Evolutionary conservation across 1,140 invertebrate genomes (phyloP).

Genomic region (Trichonephila clavata): DNA sequence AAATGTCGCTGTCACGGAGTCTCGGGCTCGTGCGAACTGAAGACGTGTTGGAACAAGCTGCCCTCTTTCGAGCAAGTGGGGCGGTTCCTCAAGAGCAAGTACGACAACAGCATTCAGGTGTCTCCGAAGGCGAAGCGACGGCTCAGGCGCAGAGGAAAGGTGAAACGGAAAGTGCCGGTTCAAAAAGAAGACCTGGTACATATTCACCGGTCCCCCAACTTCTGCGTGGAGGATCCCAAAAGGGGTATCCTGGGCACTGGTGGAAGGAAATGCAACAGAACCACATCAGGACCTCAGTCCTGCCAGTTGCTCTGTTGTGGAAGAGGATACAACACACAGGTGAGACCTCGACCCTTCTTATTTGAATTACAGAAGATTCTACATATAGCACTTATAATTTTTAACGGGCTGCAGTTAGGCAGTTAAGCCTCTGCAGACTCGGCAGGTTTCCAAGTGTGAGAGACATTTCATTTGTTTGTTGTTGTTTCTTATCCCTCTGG

Average conservation of each 20-base stretch:
- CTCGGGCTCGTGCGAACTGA: slow-evolving; percentile 86
- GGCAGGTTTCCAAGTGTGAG: too few relatives aligned
- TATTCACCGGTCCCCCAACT: slow-evolving; percentile 86
- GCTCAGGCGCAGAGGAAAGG: slow-evolving; percentile 79
- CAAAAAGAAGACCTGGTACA: slow-evolving; percentile 83
- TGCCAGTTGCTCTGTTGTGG: slow-evolving; percentile 86
- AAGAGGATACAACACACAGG: slow-evolving; percentile 85
- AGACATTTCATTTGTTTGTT: too few relatives aligned
- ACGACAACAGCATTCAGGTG: slow-evolving; percentile 81
- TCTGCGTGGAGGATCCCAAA: slow-evolving; percentile 84
- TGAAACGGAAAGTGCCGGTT: slow-evolving; percentile 76
- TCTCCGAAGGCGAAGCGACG: slow-evolving; percentile 79
- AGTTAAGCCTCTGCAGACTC: too few relatives aligned
- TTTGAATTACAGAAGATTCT: too few relatives aligned
- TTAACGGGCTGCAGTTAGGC: too few relatives aligned
- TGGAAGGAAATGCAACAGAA: slow-evolving; percentile 85
- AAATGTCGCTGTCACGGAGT: slow-evolving; percentile 86
- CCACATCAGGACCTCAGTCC: slow-evolving; percentile 85
- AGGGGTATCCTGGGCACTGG: slow-evolving; percentile 85
- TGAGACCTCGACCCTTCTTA: background rate
- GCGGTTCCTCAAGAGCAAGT: slow-evolving; percentile 83
- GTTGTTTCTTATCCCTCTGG: too few relatives aligned
- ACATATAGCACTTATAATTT: too few relatives aligned
- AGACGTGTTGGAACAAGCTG: slow-evolving; percentile 85
- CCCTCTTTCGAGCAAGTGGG: slow-evolving; percentile 84